These are phyloP conservation scores for Chromobotia macracanthus DNA, from an alignment of 2,797 vertebrate species.

Conservation along the genomic window DNA sequence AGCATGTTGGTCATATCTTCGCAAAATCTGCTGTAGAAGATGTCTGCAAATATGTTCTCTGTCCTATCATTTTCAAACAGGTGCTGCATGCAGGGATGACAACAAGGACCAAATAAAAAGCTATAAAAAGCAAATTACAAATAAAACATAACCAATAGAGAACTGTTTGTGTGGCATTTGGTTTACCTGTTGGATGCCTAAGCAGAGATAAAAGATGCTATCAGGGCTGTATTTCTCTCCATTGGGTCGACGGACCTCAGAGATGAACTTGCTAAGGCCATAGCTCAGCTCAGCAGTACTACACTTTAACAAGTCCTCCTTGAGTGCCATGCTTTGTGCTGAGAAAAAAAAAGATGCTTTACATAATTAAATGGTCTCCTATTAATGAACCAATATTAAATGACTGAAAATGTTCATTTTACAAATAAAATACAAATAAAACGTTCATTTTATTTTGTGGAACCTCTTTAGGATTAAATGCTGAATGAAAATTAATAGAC, in stretches of 20 bases:
- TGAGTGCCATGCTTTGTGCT: slow-evolving; percentile 85
- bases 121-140: background rate
- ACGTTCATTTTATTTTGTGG: no score
- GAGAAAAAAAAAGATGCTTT: slow-evolving; percentile 17
- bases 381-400: background rate
- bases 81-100: slow-evolving; percentile 74
- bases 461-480: background rate
- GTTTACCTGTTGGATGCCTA: slow-evolving; percentile 94
- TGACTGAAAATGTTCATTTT: background rate
- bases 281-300: slow-evolving; percentile 93
- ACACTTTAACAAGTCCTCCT: slow-evolving; percentile 91
- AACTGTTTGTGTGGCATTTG: no score
- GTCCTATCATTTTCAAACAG: slow-evolving; percentile 96
- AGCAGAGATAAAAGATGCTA: slow-evolving; percentile 97
- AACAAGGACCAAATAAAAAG: background rate
- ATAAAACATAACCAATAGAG: background rate
- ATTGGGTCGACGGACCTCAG: slow-evolving; percentile 88
- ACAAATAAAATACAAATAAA: no score
- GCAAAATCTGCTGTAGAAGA: slow-evolving; percentile 93
- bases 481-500: slow-evolving; percentile 52
- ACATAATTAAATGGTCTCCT: background rate
- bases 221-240: slow-evolving; percentile 89
- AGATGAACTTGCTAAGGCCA: slow-evolving; percentile 92
- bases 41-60: slow-evolving; percentile 98
- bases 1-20: slow-evolving; percentile 88